Percentiles rank a stretch among this genome's conserved stretches.
Evolutionary conservation across 2,888 invertebrate genomes (phyloP).

Genomic region (Tenthredo mesomela): DNA sequence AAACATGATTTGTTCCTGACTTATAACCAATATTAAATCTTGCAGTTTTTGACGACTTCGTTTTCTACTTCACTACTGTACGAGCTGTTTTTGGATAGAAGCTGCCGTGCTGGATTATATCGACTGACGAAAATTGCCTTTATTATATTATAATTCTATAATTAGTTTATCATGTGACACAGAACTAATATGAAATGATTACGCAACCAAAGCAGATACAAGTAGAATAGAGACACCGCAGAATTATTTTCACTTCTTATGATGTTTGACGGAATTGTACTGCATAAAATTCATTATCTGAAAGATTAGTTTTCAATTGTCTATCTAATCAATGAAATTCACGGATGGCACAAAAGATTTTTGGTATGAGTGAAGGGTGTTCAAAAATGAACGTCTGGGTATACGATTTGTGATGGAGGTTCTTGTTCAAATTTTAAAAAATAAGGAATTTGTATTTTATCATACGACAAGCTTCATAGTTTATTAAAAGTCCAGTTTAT

Average conservation of each 20-base stretch:
- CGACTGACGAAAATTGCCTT: neutral
- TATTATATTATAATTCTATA: neutral
- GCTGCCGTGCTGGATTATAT: neutral
- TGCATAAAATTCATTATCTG: neutral
- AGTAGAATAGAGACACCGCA: neutral
- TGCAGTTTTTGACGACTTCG: neutral
- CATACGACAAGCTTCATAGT: neutral
- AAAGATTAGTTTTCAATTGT: neutral
- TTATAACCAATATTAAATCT: neutral
- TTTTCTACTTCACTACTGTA: constrained; percentile 30
- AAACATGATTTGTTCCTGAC: neutral
- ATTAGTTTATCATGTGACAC: neutral
- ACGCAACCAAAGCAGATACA: neutral
- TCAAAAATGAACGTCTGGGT: neutral
- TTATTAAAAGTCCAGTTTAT: neutral
- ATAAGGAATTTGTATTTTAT: neutral
- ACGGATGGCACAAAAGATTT: neutral
- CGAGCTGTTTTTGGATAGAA: neutral
- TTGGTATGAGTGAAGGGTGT: neutral
- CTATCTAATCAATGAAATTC: neutral
- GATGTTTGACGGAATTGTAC: neutral
- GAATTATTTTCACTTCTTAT: neutral
- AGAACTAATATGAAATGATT: neutral
- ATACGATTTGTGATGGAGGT: neutral
- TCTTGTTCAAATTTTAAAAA: neutral